Conservation (phyloP, 2,888 invertebrate genomes). For the Desoria tigrina region DNA sequence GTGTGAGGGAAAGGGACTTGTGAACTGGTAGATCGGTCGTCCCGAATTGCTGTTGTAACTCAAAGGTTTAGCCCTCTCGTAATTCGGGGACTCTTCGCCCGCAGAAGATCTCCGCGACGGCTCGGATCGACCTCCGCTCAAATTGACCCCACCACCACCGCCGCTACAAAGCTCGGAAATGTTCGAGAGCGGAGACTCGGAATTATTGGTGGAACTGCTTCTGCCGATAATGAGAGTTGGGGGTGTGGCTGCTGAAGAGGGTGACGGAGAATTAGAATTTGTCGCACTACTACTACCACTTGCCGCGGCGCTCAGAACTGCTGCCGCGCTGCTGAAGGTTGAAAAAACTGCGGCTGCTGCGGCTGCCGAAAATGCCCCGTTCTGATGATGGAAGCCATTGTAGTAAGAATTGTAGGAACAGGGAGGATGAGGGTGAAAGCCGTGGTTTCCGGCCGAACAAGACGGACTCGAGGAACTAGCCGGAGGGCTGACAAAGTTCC, state of each 20-base stretch:
- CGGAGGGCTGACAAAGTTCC: background rate
- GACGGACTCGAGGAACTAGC: background rate
- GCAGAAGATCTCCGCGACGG: too few species aligned
- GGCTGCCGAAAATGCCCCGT: constrained; percentile 26
- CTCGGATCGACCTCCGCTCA: too few species aligned
- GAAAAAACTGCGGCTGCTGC: constrained; percentile 28
- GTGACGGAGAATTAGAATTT: constrained; percentile 28
- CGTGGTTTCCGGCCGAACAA: too few species aligned
- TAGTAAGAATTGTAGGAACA: constrained; percentile 34
- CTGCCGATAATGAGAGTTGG: background rate
- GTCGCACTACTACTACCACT: constrained; percentile 24
- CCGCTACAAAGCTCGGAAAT: constrained; percentile 15
- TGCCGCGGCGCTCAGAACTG: constrained; percentile 5
- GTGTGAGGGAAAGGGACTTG: constrained; percentile 18
- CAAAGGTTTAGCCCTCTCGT: too few species aligned
- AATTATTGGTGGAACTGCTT: background rate
- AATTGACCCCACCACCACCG: constrained; percentile 10
- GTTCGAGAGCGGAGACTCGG: constrained; percentile 8
- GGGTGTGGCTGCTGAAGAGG: constrained; percentile 5
- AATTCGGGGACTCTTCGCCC: too few species aligned
- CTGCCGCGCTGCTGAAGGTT: constrained; percentile 22
- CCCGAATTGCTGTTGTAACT: background rate
- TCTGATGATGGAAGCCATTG: constrained; percentile 10
- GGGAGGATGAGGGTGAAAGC: too few species aligned
- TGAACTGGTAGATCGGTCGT: constrained; percentile 17